Conservation (phyloP, 2,888 invertebrate genomes). For the Alloplasta piceator region DNA sequence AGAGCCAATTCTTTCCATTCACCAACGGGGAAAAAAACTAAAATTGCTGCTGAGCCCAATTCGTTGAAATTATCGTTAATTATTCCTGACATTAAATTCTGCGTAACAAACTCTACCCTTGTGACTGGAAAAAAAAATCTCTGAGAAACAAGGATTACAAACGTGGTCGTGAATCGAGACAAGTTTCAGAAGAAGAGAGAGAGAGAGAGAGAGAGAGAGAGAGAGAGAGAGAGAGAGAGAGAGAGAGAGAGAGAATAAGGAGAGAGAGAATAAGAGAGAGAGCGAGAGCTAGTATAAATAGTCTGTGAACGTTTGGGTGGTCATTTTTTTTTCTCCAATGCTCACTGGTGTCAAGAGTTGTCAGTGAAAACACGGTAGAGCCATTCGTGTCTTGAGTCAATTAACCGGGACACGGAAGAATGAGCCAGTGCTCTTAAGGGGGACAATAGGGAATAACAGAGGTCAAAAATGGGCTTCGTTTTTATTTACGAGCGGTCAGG, state of each 20-base stretch:
- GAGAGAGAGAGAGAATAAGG: no score
- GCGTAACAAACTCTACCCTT: no score
- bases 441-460: constrained; percentile 36
- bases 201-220: no score
- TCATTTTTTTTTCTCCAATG: constrained; percentile 52
- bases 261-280: no score
- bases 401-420: constrained; percentile 71
- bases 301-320: constrained; percentile 53
- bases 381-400: constrained; percentile 76
- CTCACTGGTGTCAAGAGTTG: constrained; percentile 71
- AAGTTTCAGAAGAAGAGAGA: constrained; percentile 18
- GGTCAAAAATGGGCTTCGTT: constrained; percentile 61
- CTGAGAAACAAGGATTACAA: constrained; percentile 22
- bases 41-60: no score
- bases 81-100: no score
- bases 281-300: no score
- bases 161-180: constrained; percentile 35
- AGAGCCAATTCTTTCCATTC: no score
- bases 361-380: constrained; percentile 72
- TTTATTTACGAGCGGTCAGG: constrained; percentile 77
- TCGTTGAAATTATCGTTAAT: no score
- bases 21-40: no score
- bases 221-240: constrained; percentile 16
- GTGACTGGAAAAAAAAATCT: constrained; percentile 1
- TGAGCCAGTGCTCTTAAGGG: constrained; percentile 12